phyloP scores from a whole-genome alignment of 2,888 invertebrate species.

The Drosophila diplacantha region DNA sequence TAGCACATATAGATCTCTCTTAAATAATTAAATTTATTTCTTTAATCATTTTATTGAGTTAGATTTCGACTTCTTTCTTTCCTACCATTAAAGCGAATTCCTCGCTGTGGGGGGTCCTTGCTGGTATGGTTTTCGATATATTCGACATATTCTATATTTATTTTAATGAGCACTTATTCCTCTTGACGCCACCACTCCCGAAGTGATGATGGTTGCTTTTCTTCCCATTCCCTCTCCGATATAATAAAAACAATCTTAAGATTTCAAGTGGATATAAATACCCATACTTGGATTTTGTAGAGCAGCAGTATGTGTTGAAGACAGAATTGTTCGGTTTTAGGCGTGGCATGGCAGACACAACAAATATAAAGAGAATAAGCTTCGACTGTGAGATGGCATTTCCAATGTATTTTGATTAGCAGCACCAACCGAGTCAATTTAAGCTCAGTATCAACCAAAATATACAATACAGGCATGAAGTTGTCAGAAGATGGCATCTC shows the following conservation, averaged over 20 bases:
- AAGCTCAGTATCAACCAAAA: no score
- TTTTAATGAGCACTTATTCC: constrained; percentile 8
- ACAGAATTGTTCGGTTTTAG: not conserved
- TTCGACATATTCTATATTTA: constrained; percentile 5
- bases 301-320: not conserved
- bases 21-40: not conserved
- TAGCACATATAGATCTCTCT: no score
- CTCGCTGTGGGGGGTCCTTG: not conserved
- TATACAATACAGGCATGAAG: no score
- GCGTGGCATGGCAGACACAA: not conserved
- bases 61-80: not conserved
- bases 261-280: constrained; percentile 8
- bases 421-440: not conserved
- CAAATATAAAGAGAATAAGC: not conserved
- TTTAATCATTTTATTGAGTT: not conserved
- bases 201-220: constrained; percentile 3
- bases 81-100: not conserved
- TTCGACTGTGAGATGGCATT: not conserved
- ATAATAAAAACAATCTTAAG: constrained; percentile 4
- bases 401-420: not conserved
- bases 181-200: constrained; percentile 3
- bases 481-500: no score
- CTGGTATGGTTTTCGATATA: not conserved
- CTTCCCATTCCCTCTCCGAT: not conserved
- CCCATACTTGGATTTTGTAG: not conserved